Percentiles rank a stretch among this genome's conserved stretches.
Evolutionary conservation across 2,113 vertebrate genomes (phyloP).

Genomic region (Prolemur simus): DNA sequence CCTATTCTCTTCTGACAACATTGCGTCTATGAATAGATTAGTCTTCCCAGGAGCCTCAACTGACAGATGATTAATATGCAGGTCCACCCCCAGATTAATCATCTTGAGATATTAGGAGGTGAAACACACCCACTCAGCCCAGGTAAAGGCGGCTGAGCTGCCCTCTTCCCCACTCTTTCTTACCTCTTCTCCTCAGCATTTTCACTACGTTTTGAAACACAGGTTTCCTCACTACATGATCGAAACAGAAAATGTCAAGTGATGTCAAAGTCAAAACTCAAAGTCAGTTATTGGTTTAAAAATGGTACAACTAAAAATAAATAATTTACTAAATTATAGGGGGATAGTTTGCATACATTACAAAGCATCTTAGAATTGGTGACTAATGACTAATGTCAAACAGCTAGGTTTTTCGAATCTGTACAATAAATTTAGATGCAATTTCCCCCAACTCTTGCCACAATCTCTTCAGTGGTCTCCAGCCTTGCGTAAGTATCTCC

Average conservation of each 20-base stretch:
- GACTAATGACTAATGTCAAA: conserved; percentile 8
- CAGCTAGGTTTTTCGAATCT: neutral
- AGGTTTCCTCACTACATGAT: neutral
- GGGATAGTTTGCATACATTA: neutral
- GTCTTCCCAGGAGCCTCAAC: neutral
- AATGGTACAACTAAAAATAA: conserved; percentile 30
- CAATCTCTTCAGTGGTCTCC: neutral
- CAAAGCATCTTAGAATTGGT: conserved; percentile 1
- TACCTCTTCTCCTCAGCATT: neutral
- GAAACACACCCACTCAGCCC: neutral
- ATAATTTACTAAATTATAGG: neutral
- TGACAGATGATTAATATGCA: neutral
- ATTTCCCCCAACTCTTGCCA: neutral
- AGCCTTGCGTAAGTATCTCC: neutral
- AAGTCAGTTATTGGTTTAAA: neutral
- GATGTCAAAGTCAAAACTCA: neutral
- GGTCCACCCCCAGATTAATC: neutral
- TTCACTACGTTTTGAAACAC: neutral
- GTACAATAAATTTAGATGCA: neutral
- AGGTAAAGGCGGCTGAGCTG: neutral
- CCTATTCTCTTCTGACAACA: neutral
- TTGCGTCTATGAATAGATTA: neutral
- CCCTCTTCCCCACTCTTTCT: neutral
- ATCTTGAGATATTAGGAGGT: neutral
- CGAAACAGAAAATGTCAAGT: conserved; percentile 2